Evolutionary conservation across 2,113 vertebrate species (phyloP), one percentile per base, ranked within the genome.

Genomic region (Pitta sordida): DNA sequence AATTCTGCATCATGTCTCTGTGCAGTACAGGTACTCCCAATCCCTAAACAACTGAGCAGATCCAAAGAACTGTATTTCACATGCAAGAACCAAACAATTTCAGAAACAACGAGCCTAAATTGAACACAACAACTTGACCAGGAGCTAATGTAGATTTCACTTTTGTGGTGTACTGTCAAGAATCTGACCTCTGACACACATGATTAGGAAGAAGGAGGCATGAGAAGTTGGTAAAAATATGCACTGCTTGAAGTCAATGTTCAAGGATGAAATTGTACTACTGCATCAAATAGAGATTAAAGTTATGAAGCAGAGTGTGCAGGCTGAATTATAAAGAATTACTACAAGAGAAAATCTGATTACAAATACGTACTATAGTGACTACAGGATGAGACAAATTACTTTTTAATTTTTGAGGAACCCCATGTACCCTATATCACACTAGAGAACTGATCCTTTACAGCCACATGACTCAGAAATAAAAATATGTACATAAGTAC

Each of bases 11-110:
- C n/a, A 7, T 14, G 1, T 18, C 22, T 39, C 41, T 20, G 11
- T 1, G 2, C 7, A n/a, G 20, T 6, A 48, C 4, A 6, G 37
- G n/a, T n/a, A n/a, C n/a, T 53, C 21, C 15, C 5, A 10, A 20
- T 17, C 30, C 60, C 30, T 7, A 8, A 55, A n/a, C 17, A 65
- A 20, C 11, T 5, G 3, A 49, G 43, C 7, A 46, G 19, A 44
- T 17, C 20, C 11, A 12, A 41, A 39, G 19, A 43, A 26, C 12
- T n/a, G 20, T 18, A 48, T 56, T 16, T 51, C 56, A 55, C 17
- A 24, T 21, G 48, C 11, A 73, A 51, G 59, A 76, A 14, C 2
- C 26, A 79, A 62, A 26, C n/a, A n/a, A 13, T 41, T 60, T 14
- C 44, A 79, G 20, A 43, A 64, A 18, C 16, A 22, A 15, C 8